Conservation (phyloP, 2,888 invertebrate genomes). For the Cephus sareptanus region DNA sequence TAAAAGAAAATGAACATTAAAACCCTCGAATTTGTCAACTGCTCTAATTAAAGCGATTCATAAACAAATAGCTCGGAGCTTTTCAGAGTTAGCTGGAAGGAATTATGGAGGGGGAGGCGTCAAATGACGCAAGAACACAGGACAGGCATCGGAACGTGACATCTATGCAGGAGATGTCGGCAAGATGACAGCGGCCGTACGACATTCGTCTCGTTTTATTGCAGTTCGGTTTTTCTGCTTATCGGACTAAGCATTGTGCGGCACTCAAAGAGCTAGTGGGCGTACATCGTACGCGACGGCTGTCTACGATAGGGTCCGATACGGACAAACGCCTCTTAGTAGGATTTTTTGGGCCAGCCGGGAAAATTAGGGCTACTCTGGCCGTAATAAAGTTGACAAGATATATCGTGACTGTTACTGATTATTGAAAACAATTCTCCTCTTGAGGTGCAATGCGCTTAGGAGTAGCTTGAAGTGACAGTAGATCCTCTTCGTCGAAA, state of each 20-base stretch:
- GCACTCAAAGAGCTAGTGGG: not conserved
- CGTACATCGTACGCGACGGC: not conserved
- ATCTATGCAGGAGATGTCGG: constrained; percentile 42
- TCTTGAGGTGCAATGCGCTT: not conserved
- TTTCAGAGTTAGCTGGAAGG: constrained; percentile 24
- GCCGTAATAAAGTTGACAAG: not conserved
- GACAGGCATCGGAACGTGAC: constrained; percentile 3
- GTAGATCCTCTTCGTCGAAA: not conserved
- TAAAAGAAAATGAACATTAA: not conserved
- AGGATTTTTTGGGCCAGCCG: not conserved
- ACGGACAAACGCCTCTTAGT: not conserved
- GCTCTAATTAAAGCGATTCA: not conserved
- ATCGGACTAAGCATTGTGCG: not conserved
- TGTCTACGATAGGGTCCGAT: not conserved
- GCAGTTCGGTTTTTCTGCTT: not conserved
- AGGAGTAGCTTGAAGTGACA: not conserved
- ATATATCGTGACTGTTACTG: not conserved
- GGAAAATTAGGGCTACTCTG: not conserved
- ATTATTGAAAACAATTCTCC: not conserved
- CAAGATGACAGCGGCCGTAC: constrained; percentile 54
- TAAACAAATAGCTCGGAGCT: constrained; percentile 7
- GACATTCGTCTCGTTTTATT: constrained; percentile 34
- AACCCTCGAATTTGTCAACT: not conserved
- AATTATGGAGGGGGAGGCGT: constrained; percentile 11
- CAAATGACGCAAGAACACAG: constrained; percentile 8